Percentiles rank a stretch among this genome's conserved stretches.
phyloP scores from a whole-genome alignment of 2,113 vertebrate species.

The Hydrochoerus hydrochaeris region DNA sequence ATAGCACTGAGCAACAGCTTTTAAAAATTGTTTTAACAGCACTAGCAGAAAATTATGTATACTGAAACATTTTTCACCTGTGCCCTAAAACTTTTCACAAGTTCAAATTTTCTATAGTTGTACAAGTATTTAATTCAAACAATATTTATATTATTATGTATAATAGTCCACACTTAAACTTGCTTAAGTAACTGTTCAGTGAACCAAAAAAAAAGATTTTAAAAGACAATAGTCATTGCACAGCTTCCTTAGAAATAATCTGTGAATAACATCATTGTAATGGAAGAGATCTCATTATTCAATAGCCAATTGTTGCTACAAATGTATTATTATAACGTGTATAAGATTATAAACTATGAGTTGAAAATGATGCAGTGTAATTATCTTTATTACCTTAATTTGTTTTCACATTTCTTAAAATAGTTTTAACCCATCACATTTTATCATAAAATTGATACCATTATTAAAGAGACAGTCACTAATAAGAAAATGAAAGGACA shows the following conservation, averaged over 20 bases:
- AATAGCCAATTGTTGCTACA: neutral
- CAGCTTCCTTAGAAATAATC: too few relatives aligned
- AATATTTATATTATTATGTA: constrained; percentile 3
- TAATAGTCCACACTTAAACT: neutral
- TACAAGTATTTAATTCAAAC: constrained; percentile 60
- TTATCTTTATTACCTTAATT: neutral
- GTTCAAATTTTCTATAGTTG: neutral
- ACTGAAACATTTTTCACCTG: neutral
- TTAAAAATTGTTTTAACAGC: neutral
- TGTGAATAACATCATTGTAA: neutral
- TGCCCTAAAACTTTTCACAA: neutral
- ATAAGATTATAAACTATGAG: neutral
- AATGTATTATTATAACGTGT: neutral
- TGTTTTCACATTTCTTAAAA: neutral
- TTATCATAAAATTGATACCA: neutral
- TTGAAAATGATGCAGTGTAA: neutral
- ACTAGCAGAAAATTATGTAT: neutral
- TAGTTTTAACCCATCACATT: neutral
- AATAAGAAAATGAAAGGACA: neutral
- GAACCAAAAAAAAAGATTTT: constrained; percentile 42
- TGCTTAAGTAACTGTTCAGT: neutral
- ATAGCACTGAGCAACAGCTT: neutral
- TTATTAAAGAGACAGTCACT: too few relatives aligned
- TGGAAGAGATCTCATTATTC: neutral
- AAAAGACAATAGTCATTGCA: neutral